These are phyloP conservation scores for Otis tarda DNA, from an alignment of 2,113 vertebrate genomes.

Conservation along the genomic window DNA sequence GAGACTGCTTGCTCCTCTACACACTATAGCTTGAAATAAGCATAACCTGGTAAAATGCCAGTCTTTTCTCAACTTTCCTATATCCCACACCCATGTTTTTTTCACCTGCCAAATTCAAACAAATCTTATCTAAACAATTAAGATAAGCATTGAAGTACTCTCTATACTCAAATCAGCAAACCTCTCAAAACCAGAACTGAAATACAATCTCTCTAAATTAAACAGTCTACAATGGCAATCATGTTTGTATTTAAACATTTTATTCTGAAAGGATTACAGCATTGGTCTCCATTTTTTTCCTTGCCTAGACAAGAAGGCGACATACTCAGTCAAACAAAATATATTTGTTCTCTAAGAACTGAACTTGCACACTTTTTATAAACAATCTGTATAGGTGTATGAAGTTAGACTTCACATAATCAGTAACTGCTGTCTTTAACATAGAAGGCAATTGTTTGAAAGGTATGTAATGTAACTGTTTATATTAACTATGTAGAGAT, in stretches of 20 bases:
- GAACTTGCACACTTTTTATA: slow-evolving; percentile 72
- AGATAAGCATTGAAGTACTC: slow-evolving; percentile 71
- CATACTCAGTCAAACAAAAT: slow-evolving; percentile 79
- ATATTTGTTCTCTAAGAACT: slow-evolving; percentile 74
- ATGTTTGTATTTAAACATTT: slow-evolving; percentile 92
- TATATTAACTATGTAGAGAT: slow-evolving; percentile 25
- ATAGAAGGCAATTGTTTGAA: slow-evolving; percentile 62
- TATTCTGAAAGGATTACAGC: slow-evolving; percentile 89
- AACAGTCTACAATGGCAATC: slow-evolving; percentile 82
- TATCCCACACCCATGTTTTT: slow-evolving; percentile 71
- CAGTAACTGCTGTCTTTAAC: slow-evolving; percentile 68
- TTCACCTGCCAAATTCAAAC: slow-evolving; percentile 77
- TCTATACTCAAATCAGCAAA: slow-evolving; percentile 75
- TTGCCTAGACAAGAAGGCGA: slow-evolving; percentile 90
- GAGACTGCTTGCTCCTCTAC: slow-evolving; percentile 45
- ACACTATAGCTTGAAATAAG: slow-evolving; percentile 57
- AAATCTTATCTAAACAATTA: slow-evolving; percentile 79
- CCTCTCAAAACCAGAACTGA: slow-evolving; percentile 77
- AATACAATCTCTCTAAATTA: slow-evolving; percentile 84
- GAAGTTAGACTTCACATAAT: slow-evolving; percentile 65
- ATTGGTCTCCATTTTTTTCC: slow-evolving; percentile 78
- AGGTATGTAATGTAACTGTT: slow-evolving; percentile 52
- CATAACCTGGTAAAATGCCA: slow-evolving; percentile 55
- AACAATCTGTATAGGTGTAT: slow-evolving; percentile 73
- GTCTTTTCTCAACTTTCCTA: slow-evolving; percentile 34